Conservation (phyloP, 2,113 vertebrate species). For the Cyphomyrus plagiostoma region DNA sequence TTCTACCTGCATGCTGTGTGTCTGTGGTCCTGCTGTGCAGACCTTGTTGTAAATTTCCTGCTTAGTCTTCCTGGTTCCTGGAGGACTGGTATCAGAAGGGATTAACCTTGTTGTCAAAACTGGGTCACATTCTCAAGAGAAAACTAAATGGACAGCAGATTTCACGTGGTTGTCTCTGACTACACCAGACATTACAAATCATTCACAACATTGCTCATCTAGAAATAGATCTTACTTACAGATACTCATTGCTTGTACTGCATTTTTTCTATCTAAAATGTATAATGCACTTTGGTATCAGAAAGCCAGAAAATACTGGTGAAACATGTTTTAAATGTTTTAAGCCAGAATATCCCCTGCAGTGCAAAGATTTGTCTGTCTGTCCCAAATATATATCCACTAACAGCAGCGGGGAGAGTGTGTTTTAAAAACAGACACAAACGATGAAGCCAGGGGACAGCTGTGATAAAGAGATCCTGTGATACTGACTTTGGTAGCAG, state of each 20-base stretch:
- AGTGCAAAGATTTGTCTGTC: not conserved
- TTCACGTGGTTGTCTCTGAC: not conserved
- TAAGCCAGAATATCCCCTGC: not conserved
- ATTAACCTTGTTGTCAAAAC: not conserved
- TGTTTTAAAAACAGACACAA: not conserved
- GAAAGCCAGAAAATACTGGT: not conserved
- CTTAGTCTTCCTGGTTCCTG: not conserved
- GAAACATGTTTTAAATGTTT: not conserved
- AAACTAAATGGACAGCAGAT: not conserved
- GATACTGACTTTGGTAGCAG: not conserved
- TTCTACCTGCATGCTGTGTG: slow-evolving; percentile 22
- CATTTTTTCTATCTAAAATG: not conserved
- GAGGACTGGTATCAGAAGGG: not conserved
- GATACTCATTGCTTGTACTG: not conserved
- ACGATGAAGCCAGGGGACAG: not conserved
- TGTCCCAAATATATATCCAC: not conserved
- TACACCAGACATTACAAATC: not conserved
- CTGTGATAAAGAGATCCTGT: not conserved
- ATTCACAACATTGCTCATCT: not conserved
- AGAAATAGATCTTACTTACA: not conserved
- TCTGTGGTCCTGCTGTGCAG: slow-evolving; percentile 24
- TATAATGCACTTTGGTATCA: not conserved
- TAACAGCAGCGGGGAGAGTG: not conserved
- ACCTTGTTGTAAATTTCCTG: slow-evolving; percentile 19
- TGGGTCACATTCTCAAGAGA: not conserved